Evolutionary conservation across 2,797 vertebrate species (phyloP).

Genomic region (Sebastiscus tertius): DNA sequence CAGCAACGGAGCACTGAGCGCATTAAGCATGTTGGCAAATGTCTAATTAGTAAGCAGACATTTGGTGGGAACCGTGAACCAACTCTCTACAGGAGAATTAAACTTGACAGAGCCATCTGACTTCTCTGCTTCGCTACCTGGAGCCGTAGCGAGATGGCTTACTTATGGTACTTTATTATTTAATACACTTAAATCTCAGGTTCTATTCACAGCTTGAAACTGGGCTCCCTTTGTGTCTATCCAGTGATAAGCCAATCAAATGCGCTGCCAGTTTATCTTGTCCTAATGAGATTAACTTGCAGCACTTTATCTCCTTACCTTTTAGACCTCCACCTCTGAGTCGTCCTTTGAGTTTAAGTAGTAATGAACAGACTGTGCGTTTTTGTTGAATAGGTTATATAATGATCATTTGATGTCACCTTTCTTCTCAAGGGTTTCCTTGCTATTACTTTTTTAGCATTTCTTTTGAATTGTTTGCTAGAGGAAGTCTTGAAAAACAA

Average conservation of each 20-base stretch:
- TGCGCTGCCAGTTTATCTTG: neutral
- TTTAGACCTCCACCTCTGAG: neutral
- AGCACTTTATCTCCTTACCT: neutral
- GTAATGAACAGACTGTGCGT: neutral
- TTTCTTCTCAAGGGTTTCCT: neutral
- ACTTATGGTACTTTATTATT: constrained; percentile 17
- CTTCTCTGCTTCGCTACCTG: neutral
- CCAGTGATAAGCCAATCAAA: neutral
- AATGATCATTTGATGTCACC: neutral
- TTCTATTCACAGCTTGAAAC: constrained; percentile 11
- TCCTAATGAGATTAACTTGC: neutral
- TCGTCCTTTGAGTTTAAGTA: neutral
- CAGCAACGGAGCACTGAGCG: constrained; percentile 6
- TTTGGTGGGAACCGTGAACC: constrained; percentile 9
- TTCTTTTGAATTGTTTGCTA: too few relatives aligned
- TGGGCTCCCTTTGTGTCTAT: constrained; percentile 10
- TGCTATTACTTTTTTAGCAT: too few relatives aligned
- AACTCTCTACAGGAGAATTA: constrained; percentile 34
- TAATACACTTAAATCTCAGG: constrained; percentile 1
- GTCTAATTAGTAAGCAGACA: constrained; percentile 52
- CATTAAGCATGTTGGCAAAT: constrained; percentile 48
- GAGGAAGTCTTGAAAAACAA: neutral
- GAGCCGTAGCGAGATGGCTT: constrained; percentile 5
- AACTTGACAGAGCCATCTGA: constrained; percentile 17
- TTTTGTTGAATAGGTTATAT: neutral